Evolutionary conservation across 2,113 vertebrate species (phyloP).

Genomic region (Melanerpes aurifrons): DNA sequence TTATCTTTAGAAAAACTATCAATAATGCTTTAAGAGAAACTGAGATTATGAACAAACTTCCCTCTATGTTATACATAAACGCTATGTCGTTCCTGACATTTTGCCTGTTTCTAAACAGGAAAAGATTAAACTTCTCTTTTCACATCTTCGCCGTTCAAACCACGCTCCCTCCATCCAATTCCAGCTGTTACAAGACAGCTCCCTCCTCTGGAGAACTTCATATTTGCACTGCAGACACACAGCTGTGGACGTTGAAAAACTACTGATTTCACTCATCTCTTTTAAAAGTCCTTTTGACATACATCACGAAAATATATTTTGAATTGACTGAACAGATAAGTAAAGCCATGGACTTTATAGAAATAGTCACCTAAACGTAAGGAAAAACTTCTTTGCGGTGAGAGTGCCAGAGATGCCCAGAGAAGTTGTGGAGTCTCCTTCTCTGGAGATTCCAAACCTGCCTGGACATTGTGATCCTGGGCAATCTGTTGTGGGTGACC

Average conservation of each 20-base stretch:
- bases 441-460: too few relatives aligned
- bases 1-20: background rate
- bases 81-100: background rate
- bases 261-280: background rate
- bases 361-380: too few relatives aligned
- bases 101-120: background rate
- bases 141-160: background rate
- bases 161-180: background rate
- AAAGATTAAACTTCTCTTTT: background rate
- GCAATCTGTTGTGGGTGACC: too few relatives aligned
- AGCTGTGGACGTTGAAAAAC: background rate
- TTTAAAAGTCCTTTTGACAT: background rate
- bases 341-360: background rate
- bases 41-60: background rate
- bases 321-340: background rate
- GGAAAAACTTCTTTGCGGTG: too few relatives aligned
- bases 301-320: background rate
- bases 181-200: background rate
- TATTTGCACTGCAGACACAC: background rate
- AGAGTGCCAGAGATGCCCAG: too few relatives aligned
- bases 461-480: too few relatives aligned
- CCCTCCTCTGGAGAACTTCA: slow-evolving; percentile 53
- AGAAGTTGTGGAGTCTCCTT: too few relatives aligned
- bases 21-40: background rate
- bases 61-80: background rate